A percentile compares a stretch with the other conserved stretches of the same genome.
phyloP scores from a whole-genome alignment of 2,113 vertebrate genomes.

The Antechinus flavipes region DNA sequence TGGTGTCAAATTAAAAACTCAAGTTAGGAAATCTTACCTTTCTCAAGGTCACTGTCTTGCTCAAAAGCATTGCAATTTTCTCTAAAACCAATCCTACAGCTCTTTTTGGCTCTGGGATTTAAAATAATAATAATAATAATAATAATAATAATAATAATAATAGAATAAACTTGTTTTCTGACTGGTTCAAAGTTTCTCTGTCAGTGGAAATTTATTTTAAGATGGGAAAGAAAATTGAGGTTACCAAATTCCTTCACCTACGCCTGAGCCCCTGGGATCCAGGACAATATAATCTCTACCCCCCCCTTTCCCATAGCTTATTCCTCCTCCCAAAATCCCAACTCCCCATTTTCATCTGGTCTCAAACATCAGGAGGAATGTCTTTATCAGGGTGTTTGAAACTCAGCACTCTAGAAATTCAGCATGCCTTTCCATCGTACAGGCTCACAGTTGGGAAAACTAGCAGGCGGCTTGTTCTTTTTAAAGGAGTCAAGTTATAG shows the following conservation, averaged over 20 bases:
- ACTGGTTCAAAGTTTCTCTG: not conserved
- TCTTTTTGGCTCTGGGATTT: not conserved
- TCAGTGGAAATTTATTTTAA: not conserved
- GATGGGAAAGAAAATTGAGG: not conserved
- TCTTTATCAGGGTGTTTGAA: not conserved
- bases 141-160: not conserved
- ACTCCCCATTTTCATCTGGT: not conserved
- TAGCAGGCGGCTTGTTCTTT: constrained; percentile 40
- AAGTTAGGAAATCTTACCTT: not conserved
- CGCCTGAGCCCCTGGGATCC: not conserved
- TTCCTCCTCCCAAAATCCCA: not conserved
- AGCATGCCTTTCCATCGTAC: constrained; percentile 24
- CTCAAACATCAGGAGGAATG: not conserved
- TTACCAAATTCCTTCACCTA: not conserved
- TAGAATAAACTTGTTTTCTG: not conserved
- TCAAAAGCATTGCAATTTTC: not conserved
- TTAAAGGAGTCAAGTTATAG: constrained; percentile 56
- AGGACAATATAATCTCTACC: not conserved
- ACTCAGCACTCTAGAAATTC: not conserved
- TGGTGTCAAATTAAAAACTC: not conserved
- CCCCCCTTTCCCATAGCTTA: no score
- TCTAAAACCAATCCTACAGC: not conserved
- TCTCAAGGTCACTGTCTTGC: not conserved
- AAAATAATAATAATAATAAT: not conserved
- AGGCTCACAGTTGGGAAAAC: constrained; percentile 52